These are phyloP conservation scores for Aradophagus sp. DNA, from an alignment of 1,140 invertebrate genomes.

Conservation along the genomic window DNA sequence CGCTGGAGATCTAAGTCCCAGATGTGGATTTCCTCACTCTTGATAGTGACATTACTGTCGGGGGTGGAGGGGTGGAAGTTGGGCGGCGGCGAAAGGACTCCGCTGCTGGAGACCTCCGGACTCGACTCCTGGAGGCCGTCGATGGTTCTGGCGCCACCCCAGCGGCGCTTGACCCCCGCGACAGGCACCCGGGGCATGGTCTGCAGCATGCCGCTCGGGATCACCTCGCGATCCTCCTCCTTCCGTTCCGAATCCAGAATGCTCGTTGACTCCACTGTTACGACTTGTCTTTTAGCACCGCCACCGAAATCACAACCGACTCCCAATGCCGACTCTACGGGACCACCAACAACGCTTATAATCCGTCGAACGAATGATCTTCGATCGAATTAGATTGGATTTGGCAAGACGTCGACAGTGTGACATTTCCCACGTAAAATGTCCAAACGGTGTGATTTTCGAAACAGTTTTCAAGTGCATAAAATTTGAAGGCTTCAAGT, in stretches of 20 bases:
- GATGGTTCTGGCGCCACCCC: slow-evolving; percentile 66
- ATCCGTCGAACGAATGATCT: no score
- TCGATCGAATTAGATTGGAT: no score
- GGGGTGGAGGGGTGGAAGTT: slow-evolving; percentile 79
- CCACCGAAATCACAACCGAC: slow-evolving; percentile 30
- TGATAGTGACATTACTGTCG: slow-evolving; percentile 76
- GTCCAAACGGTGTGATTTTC: no score
- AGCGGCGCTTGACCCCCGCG: slow-evolving; percentile 66
- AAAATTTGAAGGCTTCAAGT: no score
- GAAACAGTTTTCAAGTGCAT: no score
- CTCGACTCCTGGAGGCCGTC: slow-evolving; percentile 76
- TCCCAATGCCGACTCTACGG: slow-evolving; percentile 16
- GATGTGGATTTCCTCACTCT: slow-evolving; percentile 85
- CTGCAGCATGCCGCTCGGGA: slow-evolving; percentile 63
- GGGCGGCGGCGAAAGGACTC: slow-evolving; percentile 65
- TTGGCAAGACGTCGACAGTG: no score
- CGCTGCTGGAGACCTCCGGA: slow-evolving; percentile 67
- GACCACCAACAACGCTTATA: slow-evolving; percentile 18
- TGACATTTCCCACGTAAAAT: no score
- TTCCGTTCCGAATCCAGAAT: slow-evolving; percentile 42
- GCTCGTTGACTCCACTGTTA: slow-evolving; percentile 42
- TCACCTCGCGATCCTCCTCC: slow-evolving; percentile 40
- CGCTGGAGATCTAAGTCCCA: slow-evolving; percentile 81
- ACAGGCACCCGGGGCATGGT: slow-evolving; percentile 68
- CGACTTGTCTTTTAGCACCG: slow-evolving; percentile 20